Evolutionary conservation across 2,888 invertebrate genomes (phyloP).

Genomic region (Thereva nobilitata): DNA sequence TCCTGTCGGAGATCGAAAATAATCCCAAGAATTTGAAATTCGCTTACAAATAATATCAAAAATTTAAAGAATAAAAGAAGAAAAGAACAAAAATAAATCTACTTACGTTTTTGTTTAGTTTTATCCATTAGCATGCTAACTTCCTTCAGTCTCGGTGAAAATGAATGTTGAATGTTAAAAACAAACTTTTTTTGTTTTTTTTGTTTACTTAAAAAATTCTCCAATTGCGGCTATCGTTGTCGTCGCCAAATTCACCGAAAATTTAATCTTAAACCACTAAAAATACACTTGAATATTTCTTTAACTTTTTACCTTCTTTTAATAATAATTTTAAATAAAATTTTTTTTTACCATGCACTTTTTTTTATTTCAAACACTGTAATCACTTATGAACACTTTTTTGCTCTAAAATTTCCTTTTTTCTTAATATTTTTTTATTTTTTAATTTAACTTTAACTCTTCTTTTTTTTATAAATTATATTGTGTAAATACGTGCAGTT

Average conservation of each 20-base stretch:
- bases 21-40: not conserved
- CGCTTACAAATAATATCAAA: not conserved
- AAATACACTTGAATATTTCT: no score
- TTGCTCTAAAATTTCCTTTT: not conserved
- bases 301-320: no score
- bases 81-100: slow-evolving; percentile 17
- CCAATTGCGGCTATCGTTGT: not conserved
- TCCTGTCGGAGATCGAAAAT: no score
- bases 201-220: slow-evolving; percentile 2
- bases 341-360: no score
- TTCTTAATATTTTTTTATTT: slow-evolving; percentile 11
- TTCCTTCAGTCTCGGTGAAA: slow-evolving; percentile 37
- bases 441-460: not conserved
- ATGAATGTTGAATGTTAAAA: slow-evolving; percentile 26
- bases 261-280: no score
- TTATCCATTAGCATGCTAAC: slow-evolving; percentile 42
- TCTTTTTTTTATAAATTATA: slow-evolving; percentile 14
- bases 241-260: no score
- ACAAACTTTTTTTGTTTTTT: not conserved
- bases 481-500: slow-evolving; percentile 8
- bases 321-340: no score
- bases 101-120: slow-evolving; percentile 42
- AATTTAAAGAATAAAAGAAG: not conserved
- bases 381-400: no score
- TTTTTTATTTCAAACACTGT: no score